Evolutionary conservation across 1,140 invertebrate species (phyloP), one percentile per base, ranked within the genome.

Genomic region (Drosophila lini): DNA sequence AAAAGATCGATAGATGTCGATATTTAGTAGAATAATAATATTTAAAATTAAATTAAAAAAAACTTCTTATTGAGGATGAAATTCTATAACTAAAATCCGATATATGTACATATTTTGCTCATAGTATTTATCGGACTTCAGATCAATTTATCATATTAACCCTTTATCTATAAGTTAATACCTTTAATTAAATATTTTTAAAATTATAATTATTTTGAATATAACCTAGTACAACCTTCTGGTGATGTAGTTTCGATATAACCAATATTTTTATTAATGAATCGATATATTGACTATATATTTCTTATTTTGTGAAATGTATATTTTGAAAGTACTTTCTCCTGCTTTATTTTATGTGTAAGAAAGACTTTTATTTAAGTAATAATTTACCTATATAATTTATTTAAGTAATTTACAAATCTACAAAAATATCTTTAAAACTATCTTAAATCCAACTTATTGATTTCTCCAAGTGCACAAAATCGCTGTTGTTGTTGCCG

Each of bases 401-500:
- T 22, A 22, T 22, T 22, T 22, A 22, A 22, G 22, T 13, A 42
- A 10, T 5, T 22, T 2, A 22, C 3, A 22, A 22, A 3, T 22
- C 0, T 3, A 5, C 1, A 6, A 3, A 19, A 13, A 48, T 28
- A 28, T 47, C 0, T 7, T 1, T 4, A 31, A 52, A 8, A 11
- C 0, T 32, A 0, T 11, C 11, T 19, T 3, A 13, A 19, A 19
- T 19, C 31, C 2, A 8, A 5, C 1, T 4, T 38, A 55, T 55
- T 38, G 52, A 41, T 45, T 48, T 57, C n/a, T 48, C 7, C 6
- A 3, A 50, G 64, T 70, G 41, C 10, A 15, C 10, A 13, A 59
- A 56, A 60, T 64, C 52, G 44, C 11, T 25, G 61, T 42, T 73
- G 52, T 44, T 70, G 60, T 61, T 70, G 58, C 57, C 61, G 45